Evolutionary conservation across 2,797 vertebrate species (phyloP), one percentile per base, ranked within the genome.

Genomic region (Hippopotamyrus pictus): DNA sequence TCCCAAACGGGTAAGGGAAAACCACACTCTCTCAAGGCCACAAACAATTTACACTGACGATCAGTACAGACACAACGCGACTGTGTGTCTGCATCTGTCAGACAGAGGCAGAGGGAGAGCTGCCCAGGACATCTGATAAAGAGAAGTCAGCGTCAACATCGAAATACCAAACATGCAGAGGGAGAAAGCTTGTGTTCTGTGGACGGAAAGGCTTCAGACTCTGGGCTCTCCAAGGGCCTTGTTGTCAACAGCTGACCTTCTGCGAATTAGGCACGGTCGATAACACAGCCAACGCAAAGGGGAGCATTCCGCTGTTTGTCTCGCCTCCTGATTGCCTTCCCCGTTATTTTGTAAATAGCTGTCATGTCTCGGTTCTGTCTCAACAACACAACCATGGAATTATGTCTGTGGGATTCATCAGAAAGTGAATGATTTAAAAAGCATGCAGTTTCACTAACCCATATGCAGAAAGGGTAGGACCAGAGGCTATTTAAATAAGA

Each of bases 21-120:
- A 79, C 91, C 50, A 86, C 91, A 29, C 88, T 92, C 33, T 86
- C 90, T 94, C 91, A 92, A 92, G 91, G 93, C 90, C 69, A 41
- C 12, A 87, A 89, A 87, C 85, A 46, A 37, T 88, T 88, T 59
- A 87, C 51, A 5, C 48, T 46, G 33, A 69, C 33, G 87, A 48
- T 88, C 69, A 54, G 50, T 59, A 53, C 69, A 79, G 73, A 87
- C 51, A 88, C 37, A 44, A 51, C 37, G 41, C 5, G 41, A 3
- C 6, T 11, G 62, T 25, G 44, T 57, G 51, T 84, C 41, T 54
- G 85, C 46, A 44, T 84, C n/a, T 86, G 51, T 5, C 50, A 4
- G 22, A n/a, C 0, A 11, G 53, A 14, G 86, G 2, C 5, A 2
- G 22, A n/a, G 85, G 22, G 69, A 29, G 88, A 11, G 46, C 25